Base-by-base conservation (phyloP, 2,113 vertebrate species). In the Hystrix brachyura region DNA sequence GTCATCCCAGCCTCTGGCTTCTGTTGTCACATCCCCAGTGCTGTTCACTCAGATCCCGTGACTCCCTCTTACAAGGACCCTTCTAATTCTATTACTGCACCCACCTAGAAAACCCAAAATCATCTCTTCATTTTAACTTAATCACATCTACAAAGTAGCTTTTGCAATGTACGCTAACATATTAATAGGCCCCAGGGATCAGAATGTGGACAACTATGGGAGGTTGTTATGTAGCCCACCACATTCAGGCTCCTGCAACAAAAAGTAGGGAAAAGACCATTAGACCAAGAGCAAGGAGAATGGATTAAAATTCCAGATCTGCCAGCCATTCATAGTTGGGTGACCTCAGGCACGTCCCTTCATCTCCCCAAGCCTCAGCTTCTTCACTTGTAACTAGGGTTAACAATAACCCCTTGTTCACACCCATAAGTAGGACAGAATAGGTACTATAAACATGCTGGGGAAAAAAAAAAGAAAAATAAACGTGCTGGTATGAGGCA, bases 351-450 rank as follows among this genome's bases (percentile, higher is more conserved):
- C n/a, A 86, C 18, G 29, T 53, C 46, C 34, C 48, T 79, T 78
- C 6, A 38, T n/a, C 46, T 82, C 51, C 32, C 57, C 59, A 86
- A 92, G 55, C 46, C 25, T 88, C 48, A 93, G 13, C 11, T 69
- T 90, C 69, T 48, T 84, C 18, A 38, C 6, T 65, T 83, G n/a
- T 71, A 82, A 72, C 51, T 72, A n/a, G 29, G 57, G 29, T 65
- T 84, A 81, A 90, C 55, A 93, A 80, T 53, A 57, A 85, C 14
- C 7, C 11, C 43, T 96, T 48, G 87, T 87, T 91, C 55, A 64
- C 32, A 67, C 23, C 38, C 72, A 53, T 74, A 81, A 94, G 48
- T 29, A 65, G 57, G 51, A n/a, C 17, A 72, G 25, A 59, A 19
- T 43, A 79, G 57, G 67, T 19, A 46, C 9, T 87, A 46, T 85